Evolutionary conservation across 2,888 invertebrate genomes (phyloP), one percentile per base, ranked within the genome.

Genomic region (Scrobipalpa costella): DNA sequence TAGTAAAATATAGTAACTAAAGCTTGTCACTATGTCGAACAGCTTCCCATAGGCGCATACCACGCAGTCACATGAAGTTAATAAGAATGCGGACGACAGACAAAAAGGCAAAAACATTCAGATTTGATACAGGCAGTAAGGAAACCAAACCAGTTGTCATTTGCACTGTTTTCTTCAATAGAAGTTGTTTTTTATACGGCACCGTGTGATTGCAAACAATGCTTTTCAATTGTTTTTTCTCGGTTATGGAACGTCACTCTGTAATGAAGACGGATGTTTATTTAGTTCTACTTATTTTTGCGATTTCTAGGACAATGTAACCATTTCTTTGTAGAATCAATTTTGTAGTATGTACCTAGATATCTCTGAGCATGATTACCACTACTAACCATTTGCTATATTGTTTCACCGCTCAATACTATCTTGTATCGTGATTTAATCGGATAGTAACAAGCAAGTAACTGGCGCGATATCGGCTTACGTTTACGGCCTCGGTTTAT

Each of bases 91-190:
- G 93, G 90, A 92, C 90, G 67, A 75, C 90, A 74, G 91, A 92
- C 87, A 92, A 91, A 91, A 91, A 90, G 83, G 83, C 88, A 78
- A 92, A 92, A 88, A 86, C 90, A 65, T 92, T 92, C 87, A 85
- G 84, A 92, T 94, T 94, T 88, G 93, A 93, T 92, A 93, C 93
- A 81, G 93, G 93, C 92, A 92, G 92, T 92, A 92, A 92, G 92
- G 83, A 74, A 62, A 69, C 70, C 68, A 67, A 66, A 69, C 57
- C 44, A 44, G 63, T 67, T 66, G 70, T 69, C 57, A 63, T 60
- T 52, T 67, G 67, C 69, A 66, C 66, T 69, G 66, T 68, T 69
- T 71, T 64, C 66, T 60, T 65, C 57, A 64, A 63, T 69, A 65
- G 63, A 65, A 68, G 67, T 68, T 71, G 69, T 76, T 75, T 64